Evolutionary conservation across 2,113 vertebrate genomes (phyloP), one percentile per base, ranked within the genome.

Genomic region (Syngnathoides biaculeatus): DNA sequence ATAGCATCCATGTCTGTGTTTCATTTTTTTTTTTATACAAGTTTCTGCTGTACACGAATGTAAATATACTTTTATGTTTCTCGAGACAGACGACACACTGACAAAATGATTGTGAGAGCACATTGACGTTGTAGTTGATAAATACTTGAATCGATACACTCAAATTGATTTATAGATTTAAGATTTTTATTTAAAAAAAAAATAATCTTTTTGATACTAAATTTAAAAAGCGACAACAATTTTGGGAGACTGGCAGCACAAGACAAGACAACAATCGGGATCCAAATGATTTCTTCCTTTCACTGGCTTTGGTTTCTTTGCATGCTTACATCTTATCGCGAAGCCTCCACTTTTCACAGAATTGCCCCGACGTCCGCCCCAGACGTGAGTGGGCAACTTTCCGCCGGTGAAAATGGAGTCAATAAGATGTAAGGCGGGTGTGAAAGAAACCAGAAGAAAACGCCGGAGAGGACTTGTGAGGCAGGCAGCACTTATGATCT

Each of bases 341-440:
- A 83, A 82, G 77, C 79, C 27, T 89, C 82, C 86, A 82, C 72
- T 86, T 87, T 84, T 74, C 83, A 87, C 74, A 26, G 40, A 52
- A 39, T 20, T 53, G 69, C 71, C 30, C 30, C 6, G 77, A 71
- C 71, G 64, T 73, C 76, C 24, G n/a, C 59, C 24, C 64, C 72
- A 65, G 72, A 75, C 62, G 77, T 45, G 72, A 79, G 67, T 68
- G 79, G 69, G 64, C 77, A 63, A 30, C 39, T 61, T 72, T 71
- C 82, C 71, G 58, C 68, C 69, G 68, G 74, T 85, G 80, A 87
- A 85, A 84, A 79, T 84, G 79, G 83, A 88, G 80, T 80, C 80
- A 86, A 79, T 86, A 77, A 72, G 83, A 89, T 88, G 83, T 81
- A 86, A 53, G 43, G 22, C 82, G 87, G 75, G 82, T 82, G 66